Evolutionary conservation across 1,140 invertebrate species (phyloP), one percentile per base, ranked within the genome.

Genomic region (Meloidogyne hapla): DNA sequence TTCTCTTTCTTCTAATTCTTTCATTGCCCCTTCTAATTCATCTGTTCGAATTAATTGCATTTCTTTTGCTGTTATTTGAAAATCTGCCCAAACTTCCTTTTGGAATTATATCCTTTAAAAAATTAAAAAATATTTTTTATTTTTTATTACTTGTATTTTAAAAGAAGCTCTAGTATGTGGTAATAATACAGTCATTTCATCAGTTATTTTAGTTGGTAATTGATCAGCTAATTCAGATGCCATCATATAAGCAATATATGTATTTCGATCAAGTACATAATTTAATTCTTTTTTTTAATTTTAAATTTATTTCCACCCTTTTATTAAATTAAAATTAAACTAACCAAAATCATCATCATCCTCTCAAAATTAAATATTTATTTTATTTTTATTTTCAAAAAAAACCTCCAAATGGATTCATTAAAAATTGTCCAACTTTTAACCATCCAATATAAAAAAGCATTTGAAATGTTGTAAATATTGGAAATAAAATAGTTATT

Each of bases 391-490:
- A n/a, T 76, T 15, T 4, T 25, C 45, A 61, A 25, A 42, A 18
- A 21, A 66, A 13, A 76, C 75, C 75, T 67, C 86, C 86, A 70
- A 88, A 87, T 21, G 86, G 86, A 80, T 87, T 87, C 84, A 87
- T 87, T 26, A 86, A 74, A 42, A 75, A 88, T 62, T 85, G 78
- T 76, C 87, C 83, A 75, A 89, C 88, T 89, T 94, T 94, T 28
- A 94, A 88, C 93, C 93, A 94, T n/a, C 93, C 93, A 91, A 94
- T 92, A 84, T 94, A 94, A 88, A 93, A 93, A 85, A 92, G 89
- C 84, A 91, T 91, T 88, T 91, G 92, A 83, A 94, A 93, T 83
- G 93, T 87, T 83, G 84, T 88, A 91, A 88, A 88, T 33, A 88
- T 77, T n/a, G 85, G 88, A 77, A 88, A 83, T 45, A 86, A 62